Base-by-base conservation (phyloP, 2,797 vertebrate species). In the Typhlichthys eigenmanni region DNA sequence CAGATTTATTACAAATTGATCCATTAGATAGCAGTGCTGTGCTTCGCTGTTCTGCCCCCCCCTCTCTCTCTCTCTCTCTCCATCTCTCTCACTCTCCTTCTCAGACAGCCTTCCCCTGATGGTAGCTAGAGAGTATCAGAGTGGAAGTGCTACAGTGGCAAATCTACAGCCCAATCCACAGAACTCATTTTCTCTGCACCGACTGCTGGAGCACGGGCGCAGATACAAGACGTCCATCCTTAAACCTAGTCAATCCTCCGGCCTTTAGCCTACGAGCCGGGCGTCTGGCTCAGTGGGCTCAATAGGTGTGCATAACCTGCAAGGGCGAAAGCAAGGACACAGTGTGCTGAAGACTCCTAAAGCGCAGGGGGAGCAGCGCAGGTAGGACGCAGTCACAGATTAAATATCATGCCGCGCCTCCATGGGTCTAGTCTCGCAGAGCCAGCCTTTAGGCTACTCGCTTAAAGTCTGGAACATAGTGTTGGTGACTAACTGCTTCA, bases 1-100 rank as follows among this genome's bases (percentile, higher is more conserved):
- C 90, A 92, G 91, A 92, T 92, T 93, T 94, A 93, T 94, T 92
- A 93, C 92, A 93, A 92, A 94, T 93, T 93, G 91, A 93, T 91
- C 92, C 90, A 93, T 92, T 92, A 91, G 92, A 93, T 91, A 90
- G 90, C 84, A 74, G 82, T 86, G 91, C 89, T 85, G 79, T 83
- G 86, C 88, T 82, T 84, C 78, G 83, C 86, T 87, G 87, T 92
- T 91, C 87, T 88, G 78, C 80, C 85, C 74, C 63, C 71, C 55
- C 55, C 51, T 61, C 48, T 52, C 46, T 55, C 69, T 53, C 64
- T 55, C 64, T 46, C 63, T 38, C 71, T 57, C 19, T 19, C 47
- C 1, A n/a, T 54, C 24, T 38, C 55, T 38, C 38, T 24, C 67
- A 29, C 82, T 45, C 72, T 38, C 71, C 59, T 59, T 74, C 75